phyloP scores from a whole-genome alignment of 1,140 invertebrate genomes.

The Melanaphis sacchari region DNA sequence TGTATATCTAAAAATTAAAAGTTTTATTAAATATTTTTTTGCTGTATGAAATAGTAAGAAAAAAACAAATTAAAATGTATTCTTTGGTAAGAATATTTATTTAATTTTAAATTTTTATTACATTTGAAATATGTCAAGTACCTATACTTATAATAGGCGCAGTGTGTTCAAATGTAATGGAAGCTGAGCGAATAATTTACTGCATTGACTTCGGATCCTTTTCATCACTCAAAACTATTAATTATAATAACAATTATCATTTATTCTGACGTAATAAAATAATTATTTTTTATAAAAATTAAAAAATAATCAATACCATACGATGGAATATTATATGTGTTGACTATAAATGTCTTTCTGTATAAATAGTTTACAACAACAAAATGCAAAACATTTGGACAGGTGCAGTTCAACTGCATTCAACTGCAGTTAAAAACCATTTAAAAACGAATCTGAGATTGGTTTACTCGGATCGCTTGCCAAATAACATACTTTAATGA shows the following conservation, averaged over 20 bases:
- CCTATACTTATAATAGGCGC: too few species aligned
- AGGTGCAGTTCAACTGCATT: not conserved
- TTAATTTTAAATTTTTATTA: not conserved
- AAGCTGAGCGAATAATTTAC: not conserved
- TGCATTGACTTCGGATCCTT: not conserved
- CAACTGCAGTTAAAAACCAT: not conserved
- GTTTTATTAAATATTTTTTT: not conserved
- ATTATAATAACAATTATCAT: not conserved
- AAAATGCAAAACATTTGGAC: not conserved
- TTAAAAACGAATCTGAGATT: not conserved
- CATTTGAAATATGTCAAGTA: not conserved
- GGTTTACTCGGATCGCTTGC: not conserved
- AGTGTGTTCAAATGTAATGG: too few species aligned
- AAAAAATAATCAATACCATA: not conserved
- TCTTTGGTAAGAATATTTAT: not conserved
- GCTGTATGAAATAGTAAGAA: too few species aligned
- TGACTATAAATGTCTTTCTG: not conserved
- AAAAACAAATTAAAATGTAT: not conserved
- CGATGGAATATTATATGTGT: not conserved
- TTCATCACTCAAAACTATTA: not conserved
- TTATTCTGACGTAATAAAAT: not conserved
- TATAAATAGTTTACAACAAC: not conserved
- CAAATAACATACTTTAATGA: not conserved
- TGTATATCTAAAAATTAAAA: not conserved
- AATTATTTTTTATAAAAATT: not conserved